phyloP scores from a whole-genome alignment of 2,888 invertebrate genomes.

The Orthosia incerta region DNA sequence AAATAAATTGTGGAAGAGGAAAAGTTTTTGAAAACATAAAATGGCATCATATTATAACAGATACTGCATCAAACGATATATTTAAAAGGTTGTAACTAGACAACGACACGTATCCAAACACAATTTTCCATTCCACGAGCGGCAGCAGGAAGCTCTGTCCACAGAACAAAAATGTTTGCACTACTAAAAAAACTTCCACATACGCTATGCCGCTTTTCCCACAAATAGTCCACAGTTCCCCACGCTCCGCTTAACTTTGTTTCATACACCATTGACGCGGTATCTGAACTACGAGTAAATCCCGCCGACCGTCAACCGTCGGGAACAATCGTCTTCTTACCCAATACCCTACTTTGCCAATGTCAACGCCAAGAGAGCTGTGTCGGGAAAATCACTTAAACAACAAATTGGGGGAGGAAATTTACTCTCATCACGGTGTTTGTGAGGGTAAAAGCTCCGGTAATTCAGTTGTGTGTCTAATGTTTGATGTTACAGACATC shows the following conservation, averaged over 20 bases:
- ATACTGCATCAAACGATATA: background rate
- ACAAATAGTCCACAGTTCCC: constrained; percentile 4
- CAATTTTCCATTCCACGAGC: background rate
- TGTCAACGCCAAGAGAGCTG: constrained; percentile 68
- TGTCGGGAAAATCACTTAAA: constrained; percentile 59
- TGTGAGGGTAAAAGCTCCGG: constrained; percentile 59
- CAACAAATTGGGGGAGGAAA: constrained; percentile 58
- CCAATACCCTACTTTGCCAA: constrained; percentile 58
- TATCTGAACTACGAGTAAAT: constrained; percentile 37
- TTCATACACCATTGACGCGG: constrained; percentile 38
- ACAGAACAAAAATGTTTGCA: constrained; percentile 22
- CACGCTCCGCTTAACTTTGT: constrained; percentile 49
- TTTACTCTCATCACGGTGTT: constrained; percentile 63
- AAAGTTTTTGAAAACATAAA: background rate
- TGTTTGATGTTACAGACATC: constrained; percentile 34
- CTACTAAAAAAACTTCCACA: constrained; percentile 5
- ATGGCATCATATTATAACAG: background rate
- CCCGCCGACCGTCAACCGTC: constrained; percentile 28
- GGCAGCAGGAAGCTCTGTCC: background rate
- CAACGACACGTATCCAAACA: background rate
- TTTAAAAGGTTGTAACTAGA: background rate
- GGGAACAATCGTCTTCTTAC: constrained; percentile 51
- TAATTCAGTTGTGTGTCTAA: constrained; percentile 54
- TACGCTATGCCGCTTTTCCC: constrained; percentile 7
- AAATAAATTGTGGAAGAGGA: background rate